Evolutionary conservation across 2,113 vertebrate genomes (phyloP).

Genomic region (Cheilinus undulatus): DNA sequence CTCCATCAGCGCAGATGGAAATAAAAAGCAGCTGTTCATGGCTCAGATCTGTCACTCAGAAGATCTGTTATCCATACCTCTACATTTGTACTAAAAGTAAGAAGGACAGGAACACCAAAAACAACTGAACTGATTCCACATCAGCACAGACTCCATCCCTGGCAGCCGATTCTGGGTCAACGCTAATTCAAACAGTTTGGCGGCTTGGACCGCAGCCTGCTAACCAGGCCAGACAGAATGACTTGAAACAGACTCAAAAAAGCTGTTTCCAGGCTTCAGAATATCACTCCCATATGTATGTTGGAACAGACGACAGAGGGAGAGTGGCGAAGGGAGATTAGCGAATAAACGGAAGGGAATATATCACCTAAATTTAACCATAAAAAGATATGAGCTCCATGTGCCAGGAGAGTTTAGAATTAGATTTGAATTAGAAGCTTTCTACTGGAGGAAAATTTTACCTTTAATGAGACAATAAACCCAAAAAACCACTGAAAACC

Average conservation of each 20-base stretch:
- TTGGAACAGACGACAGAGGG: slow-evolving; percentile 15
- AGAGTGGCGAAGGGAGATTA: slow-evolving; percentile 26
- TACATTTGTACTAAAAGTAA: slow-evolving; percentile 2
- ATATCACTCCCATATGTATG: slow-evolving; percentile 69
- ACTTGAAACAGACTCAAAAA: slow-evolving; percentile 62
- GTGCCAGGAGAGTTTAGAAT: slow-evolving; percentile 22
- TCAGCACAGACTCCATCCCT: slow-evolving; percentile 16
- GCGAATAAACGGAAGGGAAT: slow-evolving; percentile 13
- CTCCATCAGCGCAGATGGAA: slow-evolving; percentile 5
- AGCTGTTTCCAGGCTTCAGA: slow-evolving; percentile 39
- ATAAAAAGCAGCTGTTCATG: slow-evolving; percentile 32
- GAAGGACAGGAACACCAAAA: not conserved
- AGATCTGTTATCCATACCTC: not conserved
- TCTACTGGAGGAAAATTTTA: slow-evolving; percentile 30
- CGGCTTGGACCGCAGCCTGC: slow-evolving; percentile 58
- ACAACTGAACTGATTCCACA: slow-evolving; percentile 39
- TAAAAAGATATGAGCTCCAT: slow-evolving; percentile 3
- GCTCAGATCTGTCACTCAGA: slow-evolving; percentile 11
- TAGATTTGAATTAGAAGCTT: slow-evolving; percentile 43
- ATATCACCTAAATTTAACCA: slow-evolving; percentile 67
- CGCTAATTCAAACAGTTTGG: slow-evolving; percentile 69
- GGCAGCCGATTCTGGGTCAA: slow-evolving; percentile 64
- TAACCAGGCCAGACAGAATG: slow-evolving; percentile 43
- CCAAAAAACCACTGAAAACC: too few species aligned
- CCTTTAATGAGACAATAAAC: slow-evolving; percentile 16